Percentiles rank a stretch among this genome's conserved stretches.
Evolutionary conservation across 2,888 invertebrate genomes (phyloP).

Genomic region (Capitulum mitella): DNA sequence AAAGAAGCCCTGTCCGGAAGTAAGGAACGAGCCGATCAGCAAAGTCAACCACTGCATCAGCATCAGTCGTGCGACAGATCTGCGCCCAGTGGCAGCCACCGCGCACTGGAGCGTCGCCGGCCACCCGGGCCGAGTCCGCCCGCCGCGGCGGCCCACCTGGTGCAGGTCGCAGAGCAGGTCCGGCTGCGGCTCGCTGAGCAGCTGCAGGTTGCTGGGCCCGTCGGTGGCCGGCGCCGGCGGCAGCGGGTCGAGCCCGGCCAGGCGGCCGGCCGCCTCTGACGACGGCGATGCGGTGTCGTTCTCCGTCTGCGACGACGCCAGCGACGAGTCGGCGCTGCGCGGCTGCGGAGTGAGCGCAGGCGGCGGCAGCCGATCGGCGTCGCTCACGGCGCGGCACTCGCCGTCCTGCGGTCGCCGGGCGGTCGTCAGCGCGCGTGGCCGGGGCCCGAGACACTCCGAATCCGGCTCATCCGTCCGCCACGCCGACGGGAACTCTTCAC

Average conservation of each 20-base stretch:
- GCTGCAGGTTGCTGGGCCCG: not conserved
- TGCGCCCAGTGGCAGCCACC: too few relatives aligned
- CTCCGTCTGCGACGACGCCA: not conserved
- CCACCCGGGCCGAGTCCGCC: not conserved
- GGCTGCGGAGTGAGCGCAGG: not conserved
- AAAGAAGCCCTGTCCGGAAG: too few relatives aligned
- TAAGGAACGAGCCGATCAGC: too few relatives aligned
- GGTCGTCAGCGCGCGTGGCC: too few relatives aligned
- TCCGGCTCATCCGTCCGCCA: too few relatives aligned
- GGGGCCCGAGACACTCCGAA: too few relatives aligned
- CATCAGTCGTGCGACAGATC: too few relatives aligned
- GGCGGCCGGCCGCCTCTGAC: not conserved
- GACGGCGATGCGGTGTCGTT: not conserved
- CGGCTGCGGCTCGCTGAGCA: constrained; percentile 1
- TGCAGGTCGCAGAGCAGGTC: not conserved
- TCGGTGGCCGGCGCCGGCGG: not conserved
- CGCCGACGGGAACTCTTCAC: too few relatives aligned
- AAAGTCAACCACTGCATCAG: too few relatives aligned
- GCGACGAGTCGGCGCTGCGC: not conserved
- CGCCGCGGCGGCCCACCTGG: not conserved
- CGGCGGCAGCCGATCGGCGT: constrained; percentile 1
- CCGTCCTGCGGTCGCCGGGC: not conserved
- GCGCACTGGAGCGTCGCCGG: too few relatives aligned
- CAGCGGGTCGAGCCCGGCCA: not conserved
- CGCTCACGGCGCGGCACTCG: not conserved